phyloP scores from a whole-genome alignment of 2,113 vertebrate species.

The Redunca redunca region DNA sequence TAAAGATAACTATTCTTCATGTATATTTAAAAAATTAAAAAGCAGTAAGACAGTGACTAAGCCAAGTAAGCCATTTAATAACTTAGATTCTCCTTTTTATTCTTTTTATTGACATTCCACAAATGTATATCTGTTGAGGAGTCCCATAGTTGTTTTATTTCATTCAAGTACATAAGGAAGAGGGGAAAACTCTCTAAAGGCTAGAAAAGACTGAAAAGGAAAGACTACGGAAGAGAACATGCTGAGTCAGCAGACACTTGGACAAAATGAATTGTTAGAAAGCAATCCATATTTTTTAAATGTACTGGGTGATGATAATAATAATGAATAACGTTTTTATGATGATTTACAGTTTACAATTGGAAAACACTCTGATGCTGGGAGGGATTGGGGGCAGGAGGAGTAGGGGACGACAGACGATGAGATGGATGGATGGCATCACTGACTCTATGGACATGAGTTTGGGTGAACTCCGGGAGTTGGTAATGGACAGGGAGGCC shows the following conservation, averaged over 20 bases:
- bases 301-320: background rate
- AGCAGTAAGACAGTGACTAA: background rate
- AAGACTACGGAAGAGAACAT: background rate
- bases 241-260: background rate
- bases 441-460: rapidly evolving
- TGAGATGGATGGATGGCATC: no score
- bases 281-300: background rate
- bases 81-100: background rate
- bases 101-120: background rate
- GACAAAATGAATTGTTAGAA: background rate
- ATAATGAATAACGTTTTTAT: background rate
- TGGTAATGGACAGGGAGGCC: no score
- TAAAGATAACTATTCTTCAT: background rate
- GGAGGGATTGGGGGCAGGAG: no score
- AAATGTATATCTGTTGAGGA: background rate
- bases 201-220: background rate
- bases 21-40: background rate
- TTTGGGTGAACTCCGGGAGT: no score
- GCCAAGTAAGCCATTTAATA: background rate
- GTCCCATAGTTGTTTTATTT: background rate
- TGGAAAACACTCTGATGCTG: no score
- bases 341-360: background rate
- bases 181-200: background rate
- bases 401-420: no score
- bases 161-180: background rate